Percentiles rank a stretch among this genome's conserved stretches.
phyloP scores from a whole-genome alignment of 2,888 invertebrate genomes.

The Eupithecia subumbrata region DNA sequence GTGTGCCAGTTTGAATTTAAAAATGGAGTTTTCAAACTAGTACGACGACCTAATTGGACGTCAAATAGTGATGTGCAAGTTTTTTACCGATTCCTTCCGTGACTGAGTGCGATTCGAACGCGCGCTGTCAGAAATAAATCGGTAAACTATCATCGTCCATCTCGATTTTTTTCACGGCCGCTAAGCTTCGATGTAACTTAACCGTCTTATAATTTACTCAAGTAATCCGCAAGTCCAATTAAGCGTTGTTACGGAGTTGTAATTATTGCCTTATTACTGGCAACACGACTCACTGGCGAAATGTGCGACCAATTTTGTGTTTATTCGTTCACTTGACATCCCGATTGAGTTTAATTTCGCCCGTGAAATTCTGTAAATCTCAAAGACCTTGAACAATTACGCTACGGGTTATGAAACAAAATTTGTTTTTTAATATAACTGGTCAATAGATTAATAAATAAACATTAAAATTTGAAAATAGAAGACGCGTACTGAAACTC shows the following conservation, averaged over 20 bases:
- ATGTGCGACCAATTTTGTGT: slow-evolving; percentile 44
- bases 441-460: not conserved
- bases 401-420: not conserved
- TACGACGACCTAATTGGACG: slow-evolving; percentile 45
- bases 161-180: slow-evolving; percentile 62
- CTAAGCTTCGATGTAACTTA: slow-evolving; percentile 59
- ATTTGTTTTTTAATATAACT: slow-evolving; percentile 1
- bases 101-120: slow-evolving; percentile 50
- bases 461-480: slow-evolving; percentile 31
- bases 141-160: slow-evolving; percentile 65
- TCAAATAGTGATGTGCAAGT: slow-evolving; percentile 49
- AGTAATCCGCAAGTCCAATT: slow-evolving; percentile 74
- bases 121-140: slow-evolving; percentile 57
- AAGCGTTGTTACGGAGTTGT: slow-evolving; percentile 66
- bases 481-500: slow-evolving; percentile 49
- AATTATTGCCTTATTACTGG: slow-evolving; percentile 70
- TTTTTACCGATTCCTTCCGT: slow-evolving; percentile 46
- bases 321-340: slow-evolving; percentile 30
- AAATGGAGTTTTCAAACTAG: slow-evolving; percentile 38
- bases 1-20: slow-evolving; percentile 37
- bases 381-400: slow-evolving; percentile 16
- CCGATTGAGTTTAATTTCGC: slow-evolving; percentile 27
- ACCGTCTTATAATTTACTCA: slow-evolving; percentile 67
- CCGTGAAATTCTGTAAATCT: slow-evolving; percentile 12
- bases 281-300: slow-evolving; percentile 66